Evolutionary conservation across 2,113 vertebrate genomes (phyloP).

Genomic region (Colaptes auratus): DNA sequence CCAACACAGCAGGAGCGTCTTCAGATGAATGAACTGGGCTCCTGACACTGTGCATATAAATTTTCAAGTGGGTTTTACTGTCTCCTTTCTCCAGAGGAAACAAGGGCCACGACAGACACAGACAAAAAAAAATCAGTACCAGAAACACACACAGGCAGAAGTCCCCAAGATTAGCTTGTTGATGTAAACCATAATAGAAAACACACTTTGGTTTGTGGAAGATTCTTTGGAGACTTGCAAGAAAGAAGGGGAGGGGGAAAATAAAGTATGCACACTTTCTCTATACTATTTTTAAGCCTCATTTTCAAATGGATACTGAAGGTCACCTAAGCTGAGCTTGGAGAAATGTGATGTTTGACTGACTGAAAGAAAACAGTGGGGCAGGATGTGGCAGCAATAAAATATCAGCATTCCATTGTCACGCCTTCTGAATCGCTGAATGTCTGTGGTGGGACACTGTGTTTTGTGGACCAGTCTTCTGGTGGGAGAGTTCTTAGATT

Average conservation of each 20-base stretch:
- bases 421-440: not conserved
- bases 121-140: not conserved
- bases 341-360: not conserved
- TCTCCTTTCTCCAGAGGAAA: constrained; percentile 53
- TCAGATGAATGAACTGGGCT: constrained; percentile 60
- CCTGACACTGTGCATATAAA: constrained; percentile 38
- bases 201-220: not conserved
- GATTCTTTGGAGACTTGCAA: constrained; percentile 26
- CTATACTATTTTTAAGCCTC: constrained; percentile 36
- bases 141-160: constrained; percentile 33
- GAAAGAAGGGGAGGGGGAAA: not conserved
- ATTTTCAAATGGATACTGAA: not conserved
- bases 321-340: constrained; percentile 32
- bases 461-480: constrained; percentile 15
- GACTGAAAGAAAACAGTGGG: not conserved
- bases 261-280: not conserved
- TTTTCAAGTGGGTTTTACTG: constrained; percentile 63
- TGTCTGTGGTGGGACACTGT: not conserved
- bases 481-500: not conserved
- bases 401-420: not conserved
- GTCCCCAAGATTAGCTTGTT: constrained; percentile 23
- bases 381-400: not conserved
- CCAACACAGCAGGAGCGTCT: constrained; percentile 48
- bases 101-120: constrained; percentile 2
- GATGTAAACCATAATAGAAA: constrained; percentile 55